Evolutionary conservation across 1,140 invertebrate genomes (phyloP), one percentile per base, ranked within the genome.

Genomic region (Venustaconcha ellipsiformis): DNA sequence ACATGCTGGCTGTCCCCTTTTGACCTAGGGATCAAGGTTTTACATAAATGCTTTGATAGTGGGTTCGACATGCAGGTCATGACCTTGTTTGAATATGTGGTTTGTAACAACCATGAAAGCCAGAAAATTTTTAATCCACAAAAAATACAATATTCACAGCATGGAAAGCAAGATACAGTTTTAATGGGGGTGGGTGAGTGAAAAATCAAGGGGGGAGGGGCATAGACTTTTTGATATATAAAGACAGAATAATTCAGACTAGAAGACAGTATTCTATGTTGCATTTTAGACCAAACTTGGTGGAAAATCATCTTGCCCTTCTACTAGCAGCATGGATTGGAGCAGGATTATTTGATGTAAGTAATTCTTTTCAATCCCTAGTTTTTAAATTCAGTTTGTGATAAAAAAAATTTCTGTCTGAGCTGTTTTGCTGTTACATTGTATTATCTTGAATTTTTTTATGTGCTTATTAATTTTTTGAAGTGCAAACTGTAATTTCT

Each of bases 301-400:
- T 94, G 64, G 95, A 97, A 87, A 95, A 97, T 87, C 97, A 99
- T 91, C 91, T 95, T 80, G 94, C 96, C n/a, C 89, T 99, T 20
- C 88, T 99, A 74, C 92, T 99, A 12, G 95, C 96, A 83, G 94
- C 95, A 82, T 95, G 98, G 87, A 90, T 98, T 59, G 94, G 96
- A 89, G 94, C 93, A 75, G 96, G 96, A 62, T 88, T 99, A 15
- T 91, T 97, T 63, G 94, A 95, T 86, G 90, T 90, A 81, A 84
- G 78, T 74, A 26, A 56, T 60, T 72, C 67, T 15, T 70, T 76
- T 80, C 82, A 48, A 70, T 88, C 81, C 96, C 95, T n/a, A 91
- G 98, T 72, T 58, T 63, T 20, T 12, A 6, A 56, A n/a, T 26
- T 69, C 17, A 23, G 65, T 23, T 67, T 20, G 30, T 20, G 30